Evolutionary conservation across 2,888 invertebrate species (phyloP), one percentile per base, ranked within the genome.

Genomic region (Dioctria rufipes): DNA sequence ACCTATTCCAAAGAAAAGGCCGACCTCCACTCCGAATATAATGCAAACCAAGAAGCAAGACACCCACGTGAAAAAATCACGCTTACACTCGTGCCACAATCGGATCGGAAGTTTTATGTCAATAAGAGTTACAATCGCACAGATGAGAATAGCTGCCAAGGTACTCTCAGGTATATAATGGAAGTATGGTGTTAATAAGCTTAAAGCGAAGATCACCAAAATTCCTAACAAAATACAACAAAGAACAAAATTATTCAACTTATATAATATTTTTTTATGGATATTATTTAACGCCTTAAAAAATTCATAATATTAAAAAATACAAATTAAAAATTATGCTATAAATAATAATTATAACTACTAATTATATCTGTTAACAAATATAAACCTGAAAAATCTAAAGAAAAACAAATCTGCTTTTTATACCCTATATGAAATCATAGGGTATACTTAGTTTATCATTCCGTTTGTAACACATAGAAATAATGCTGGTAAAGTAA

Each of bases 171-270:
- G 96, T 83, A 96, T 96, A 88, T 92, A 95, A 88, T 93, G 94
- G 89, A 98, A 97, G 86, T 95, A 94, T 0, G 95, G 94, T n/a
- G 97, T 96, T 78, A 98, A 90, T 86, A 95, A 95, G 84, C 93
- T 93, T 67, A 98, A 89, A 0, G 98, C 96, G 85, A 97, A 87
- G 69, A 98, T 89, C 3, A 96, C 94, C 85, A 98, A 92, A 39
- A 92, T 89, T 5, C 95, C 97, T 94, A 89, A 42, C 90, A 90
- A 51, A 46, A 9, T 46, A 46, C 5, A 46, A 25, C 25, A 25
- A 25, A 73, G 54, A 58, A 58, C 9, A 3, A 25, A 5, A 65
- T 61, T 61, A 51, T 61, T 25, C 25, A 25, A 25, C 25, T 25
- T 25, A 25, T 25, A 25, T 25, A 25, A 25, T 25, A 25, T 25